Evolutionary conservation across 2,888 invertebrate species (phyloP).

Genomic region (Drosophila anceps): DNA sequence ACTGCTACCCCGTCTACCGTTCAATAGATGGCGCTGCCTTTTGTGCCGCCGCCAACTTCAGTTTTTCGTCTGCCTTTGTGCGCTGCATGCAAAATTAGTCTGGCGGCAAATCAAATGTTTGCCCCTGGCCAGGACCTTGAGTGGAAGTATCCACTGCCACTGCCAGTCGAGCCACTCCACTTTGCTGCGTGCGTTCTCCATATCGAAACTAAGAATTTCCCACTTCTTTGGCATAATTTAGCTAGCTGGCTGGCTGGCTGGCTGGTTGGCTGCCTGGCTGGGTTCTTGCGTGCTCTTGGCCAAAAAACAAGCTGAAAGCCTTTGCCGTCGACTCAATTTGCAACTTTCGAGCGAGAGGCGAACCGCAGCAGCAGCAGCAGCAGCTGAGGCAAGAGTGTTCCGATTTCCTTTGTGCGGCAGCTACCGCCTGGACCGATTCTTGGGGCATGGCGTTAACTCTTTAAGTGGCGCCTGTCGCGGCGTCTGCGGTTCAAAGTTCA

Average conservation of each 20-base stretch:
- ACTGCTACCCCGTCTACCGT: not conserved
- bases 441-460: conserved; percentile 28
- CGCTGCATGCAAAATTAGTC: conserved; percentile 77
- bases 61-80: conserved; percentile 56
- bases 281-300: conserved; percentile 32
- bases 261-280: conserved; percentile 23
- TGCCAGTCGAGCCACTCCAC: not conserved
- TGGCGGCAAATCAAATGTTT: conserved; percentile 71
- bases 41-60: conserved; percentile 21
- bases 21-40: conserved; percentile 13
- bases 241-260: conserved; percentile 9
- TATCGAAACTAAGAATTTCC: conserved; percentile 42
- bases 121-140: conserved; percentile 61
- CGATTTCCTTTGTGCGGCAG: conserved; percentile 71
- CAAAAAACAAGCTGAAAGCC: conserved; percentile 44
- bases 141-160: conserved; percentile 7
- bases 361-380: conserved; percentile 26
- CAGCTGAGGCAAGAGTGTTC: conserved; percentile 61
- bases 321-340: conserved; percentile 61
- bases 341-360: conserved; percentile 54
- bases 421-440: conserved; percentile 15
- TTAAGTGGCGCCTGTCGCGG: conserved; percentile 56
- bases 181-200: conserved; percentile 21
- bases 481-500: conserved; percentile 69
- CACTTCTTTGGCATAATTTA: conserved; percentile 44